Percentiles rank a stretch among this genome's conserved stretches.
Evolutionary conservation across 2,888 invertebrate species (phyloP).

Genomic region (Troides helena): DNA sequence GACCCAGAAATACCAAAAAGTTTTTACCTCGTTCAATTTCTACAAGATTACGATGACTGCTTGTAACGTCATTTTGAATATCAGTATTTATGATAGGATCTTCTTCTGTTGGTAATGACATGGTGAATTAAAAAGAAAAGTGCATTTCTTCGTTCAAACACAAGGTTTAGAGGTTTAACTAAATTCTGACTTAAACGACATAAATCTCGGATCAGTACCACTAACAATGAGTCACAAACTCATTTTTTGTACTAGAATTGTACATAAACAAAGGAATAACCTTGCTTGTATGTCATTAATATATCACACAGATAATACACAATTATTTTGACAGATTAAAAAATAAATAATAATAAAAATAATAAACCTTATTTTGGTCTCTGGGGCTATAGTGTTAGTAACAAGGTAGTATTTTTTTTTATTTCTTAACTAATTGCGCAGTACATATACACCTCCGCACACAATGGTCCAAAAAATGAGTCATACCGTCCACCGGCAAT

Average conservation of each 20-base stretch:
- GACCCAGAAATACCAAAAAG: constrained; percentile 15
- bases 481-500: no score
- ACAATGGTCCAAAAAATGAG: no score
- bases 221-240: constrained; percentile 19
- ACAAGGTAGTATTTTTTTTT: no score
- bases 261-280: constrained; percentile 24
- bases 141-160: constrained; percentile 35
- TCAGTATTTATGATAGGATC: constrained; percentile 71
- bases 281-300: not conserved
- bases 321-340: not conserved
- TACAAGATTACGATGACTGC: constrained; percentile 62
- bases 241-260: constrained; percentile 10
- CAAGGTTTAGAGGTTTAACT: not conserved
- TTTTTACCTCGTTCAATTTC: constrained; percentile 55
- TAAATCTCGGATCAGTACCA: constrained; percentile 6
- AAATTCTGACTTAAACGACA: not conserved
- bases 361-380: no score
- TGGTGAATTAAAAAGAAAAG: constrained; percentile 44
- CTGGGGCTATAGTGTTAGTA: no score
- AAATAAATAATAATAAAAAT: not conserved
- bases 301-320: not conserved
- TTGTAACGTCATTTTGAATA: constrained; percentile 68
- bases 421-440: no score
- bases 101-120: constrained; percentile 66
- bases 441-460: no score